A percentile compares a stretch with the other conserved stretches of the same genome.
Conservation (phyloP, 2,888 invertebrate species). For the Temnothorax unifasciatus region DNA sequence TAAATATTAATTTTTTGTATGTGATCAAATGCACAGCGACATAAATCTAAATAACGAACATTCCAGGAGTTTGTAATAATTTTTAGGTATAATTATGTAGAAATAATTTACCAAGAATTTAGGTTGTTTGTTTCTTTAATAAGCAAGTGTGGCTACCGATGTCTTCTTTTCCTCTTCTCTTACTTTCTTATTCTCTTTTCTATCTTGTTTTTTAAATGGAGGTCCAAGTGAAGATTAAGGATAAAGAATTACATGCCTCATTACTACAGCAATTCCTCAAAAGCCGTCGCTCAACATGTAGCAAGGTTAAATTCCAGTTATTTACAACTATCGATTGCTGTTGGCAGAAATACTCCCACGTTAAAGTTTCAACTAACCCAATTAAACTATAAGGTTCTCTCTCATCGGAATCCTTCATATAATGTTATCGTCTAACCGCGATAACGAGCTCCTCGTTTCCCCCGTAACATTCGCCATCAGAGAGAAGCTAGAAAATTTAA, state of each 20-base stretch:
- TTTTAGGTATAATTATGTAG: not conserved
- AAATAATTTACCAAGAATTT: not conserved
- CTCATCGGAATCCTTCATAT: conserved; percentile 38
- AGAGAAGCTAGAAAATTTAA: conserved; percentile 48
- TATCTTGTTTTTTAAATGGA: not conserved
- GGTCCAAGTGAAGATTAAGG: not conserved
- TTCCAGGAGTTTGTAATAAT: not conserved
- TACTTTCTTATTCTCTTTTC: not conserved
- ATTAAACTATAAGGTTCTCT: conserved; percentile 50
- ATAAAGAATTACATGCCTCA: conserved; percentile 1
- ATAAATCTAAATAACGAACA: not conserved
- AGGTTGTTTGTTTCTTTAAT: not conserved
- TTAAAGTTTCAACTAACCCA: conserved; percentile 48
- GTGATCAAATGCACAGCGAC: not conserved
- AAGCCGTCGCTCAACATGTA: not conserved
- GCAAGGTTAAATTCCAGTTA: conserved; percentile 20
- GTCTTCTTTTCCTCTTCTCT: not conserved
- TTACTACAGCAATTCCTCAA: not conserved
- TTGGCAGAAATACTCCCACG: conserved; percentile 13
- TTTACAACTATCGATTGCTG: conserved; percentile 30
- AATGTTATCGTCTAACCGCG: conserved; percentile 44
- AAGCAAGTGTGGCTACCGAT: not conserved
- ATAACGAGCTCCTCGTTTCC: conserved; percentile 28
- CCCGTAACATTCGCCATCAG: not conserved
- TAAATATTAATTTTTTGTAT: not conserved